Percentiles rank a stretch among this genome's conserved stretches.
Evolutionary conservation across 2,888 invertebrate species (phyloP).

Genomic region (Rotaria macrura): DNA sequence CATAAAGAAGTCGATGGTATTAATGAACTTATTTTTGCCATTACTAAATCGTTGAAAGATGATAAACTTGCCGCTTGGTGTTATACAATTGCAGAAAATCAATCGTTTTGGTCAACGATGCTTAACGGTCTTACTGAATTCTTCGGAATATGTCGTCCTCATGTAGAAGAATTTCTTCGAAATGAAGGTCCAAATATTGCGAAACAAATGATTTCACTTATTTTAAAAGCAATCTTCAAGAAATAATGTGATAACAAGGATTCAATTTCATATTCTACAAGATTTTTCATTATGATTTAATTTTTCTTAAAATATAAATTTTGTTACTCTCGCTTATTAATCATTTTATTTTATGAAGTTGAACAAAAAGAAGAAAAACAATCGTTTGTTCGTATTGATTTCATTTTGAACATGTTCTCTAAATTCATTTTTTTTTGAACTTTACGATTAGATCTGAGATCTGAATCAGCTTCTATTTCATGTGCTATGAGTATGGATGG

Average conservation of each 20-base stretch:
- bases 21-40: not conserved
- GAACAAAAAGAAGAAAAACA: too few relatives aligned
- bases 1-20: not conserved
- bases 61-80: not conserved
- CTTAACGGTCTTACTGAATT: not conserved
- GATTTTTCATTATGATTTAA: not conserved
- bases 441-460: too few relatives aligned
- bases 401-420: too few relatives aligned
- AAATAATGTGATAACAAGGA: not conserved
- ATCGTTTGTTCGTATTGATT: too few relatives aligned
- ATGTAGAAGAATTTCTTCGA: not conserved
- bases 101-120: not conserved
- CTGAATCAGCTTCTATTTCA: too few relatives aligned
- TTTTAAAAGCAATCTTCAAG: not conserved
- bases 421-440: too few relatives aligned
- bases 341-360: too few relatives aligned
- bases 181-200: not conserved
- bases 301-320: too few relatives aligned
- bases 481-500: too few relatives aligned
- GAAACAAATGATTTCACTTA: not conserved
- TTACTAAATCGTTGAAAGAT: not conserved
- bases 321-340: too few relatives aligned
- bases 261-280: not conserved
- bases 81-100: not conserved
- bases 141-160: not conserved